Base-by-base conservation (phyloP, 2,797 vertebrate species). In the Falco naumanni region DNA sequence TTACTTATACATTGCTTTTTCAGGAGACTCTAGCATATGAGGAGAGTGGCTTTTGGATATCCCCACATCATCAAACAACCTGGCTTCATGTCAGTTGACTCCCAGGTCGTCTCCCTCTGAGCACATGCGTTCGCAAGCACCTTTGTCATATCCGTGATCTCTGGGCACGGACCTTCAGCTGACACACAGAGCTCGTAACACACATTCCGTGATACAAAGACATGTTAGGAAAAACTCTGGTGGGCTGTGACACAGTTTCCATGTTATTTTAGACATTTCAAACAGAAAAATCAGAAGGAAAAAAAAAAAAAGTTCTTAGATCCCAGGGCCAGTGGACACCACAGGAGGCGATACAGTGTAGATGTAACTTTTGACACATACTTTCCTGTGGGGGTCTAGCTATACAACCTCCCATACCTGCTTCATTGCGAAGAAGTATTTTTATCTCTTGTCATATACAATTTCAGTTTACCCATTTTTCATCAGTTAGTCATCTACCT, bases 401-500 rank as follows among this genome's bases (percentile, higher is more conserved):
- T 89, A 29, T 70, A 41, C 14, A 54, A 61, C 21, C 59, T 76
- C 16, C 74, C 77, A 26, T 68, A 51, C 12, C 59, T 53, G 63
- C 56, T 70, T 81, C n/a, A 24, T 22, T 39, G 6, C 60, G 47
- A 82, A 37, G 45, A 81, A 70, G 5, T 77, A 56, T 69, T 92
- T 93, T 87, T 92, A 28, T 84, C 81, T 64, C 59, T 57, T 70
- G 6, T 26, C 1, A 0, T 50, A 21, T 41, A 41, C 15, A 4
- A 69, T 79, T 90, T 92, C 56, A 70, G 26, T 77, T 94, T 80
- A 70, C 45, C 15, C 16, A n/a, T 60, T 89, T 63, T 66, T 82
- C 29, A 25, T 56, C 78, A 33, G 29, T 88, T 86, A 88, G 65
- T 89, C 81, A 89, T 70, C 88, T 87, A 37, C 19, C 34, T 70